phyloP scores from a whole-genome alignment of 2,797 vertebrate species.

The Valencia hispanica region DNA sequence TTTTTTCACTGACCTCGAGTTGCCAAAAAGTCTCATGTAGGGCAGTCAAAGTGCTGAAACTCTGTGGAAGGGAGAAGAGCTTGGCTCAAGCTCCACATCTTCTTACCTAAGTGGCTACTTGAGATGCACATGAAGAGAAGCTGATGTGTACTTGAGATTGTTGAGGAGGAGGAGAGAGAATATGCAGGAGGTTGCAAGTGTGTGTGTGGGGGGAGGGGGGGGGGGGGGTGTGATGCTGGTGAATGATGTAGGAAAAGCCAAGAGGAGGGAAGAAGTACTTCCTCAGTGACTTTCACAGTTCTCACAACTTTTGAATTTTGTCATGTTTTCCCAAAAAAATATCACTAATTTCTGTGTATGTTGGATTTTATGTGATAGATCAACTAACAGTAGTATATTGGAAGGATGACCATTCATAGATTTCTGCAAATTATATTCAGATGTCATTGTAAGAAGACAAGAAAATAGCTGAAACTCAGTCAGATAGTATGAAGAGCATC shows the following conservation, averaged over 20 bases:
- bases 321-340: neutral
- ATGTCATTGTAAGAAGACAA: no score
- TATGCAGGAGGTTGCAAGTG: conserved; percentile 4
- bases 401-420: no score
- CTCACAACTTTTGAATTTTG: neutral
- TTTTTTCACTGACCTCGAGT: conserved; percentile 29
- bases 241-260: conserved; percentile 61
- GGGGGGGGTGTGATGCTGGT: conserved; percentile 33
- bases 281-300: neutral
- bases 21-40: conserved; percentile 39
- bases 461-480: no score
- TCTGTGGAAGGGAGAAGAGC: conserved; percentile 41
- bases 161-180: conserved; percentile 61
- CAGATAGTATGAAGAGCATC: neutral
- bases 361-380: no score
- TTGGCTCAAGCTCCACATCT: conserved; percentile 71
- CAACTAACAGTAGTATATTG: no score
- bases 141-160: conserved; percentile 75
- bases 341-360: no score
- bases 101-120: conserved; percentile 79
- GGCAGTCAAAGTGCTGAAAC: conserved; percentile 49
- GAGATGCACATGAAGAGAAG: conserved; percentile 77
- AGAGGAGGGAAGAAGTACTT: conserved; percentile 18
- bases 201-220: neutral
- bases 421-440: no score